Evolutionary conservation across 2,888 invertebrate species (phyloP), one percentile per base, ranked within the genome.

Genomic region (Pachycephus smyrnensis): DNA sequence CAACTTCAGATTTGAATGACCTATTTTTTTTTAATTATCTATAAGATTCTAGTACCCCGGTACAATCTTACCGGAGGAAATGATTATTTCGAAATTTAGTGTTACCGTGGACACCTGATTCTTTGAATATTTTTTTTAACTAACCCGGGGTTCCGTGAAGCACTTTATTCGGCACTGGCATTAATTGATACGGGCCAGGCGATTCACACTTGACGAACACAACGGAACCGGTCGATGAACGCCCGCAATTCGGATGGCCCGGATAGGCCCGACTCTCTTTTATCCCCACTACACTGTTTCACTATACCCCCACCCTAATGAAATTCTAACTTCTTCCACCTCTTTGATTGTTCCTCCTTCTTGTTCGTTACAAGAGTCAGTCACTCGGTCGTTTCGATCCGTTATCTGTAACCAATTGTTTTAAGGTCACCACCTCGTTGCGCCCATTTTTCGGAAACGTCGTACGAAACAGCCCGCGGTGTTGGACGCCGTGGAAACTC

Each of bases 101-200:
- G 12, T 3, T 71, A 32, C 11, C 31, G 4, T 9, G 55, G 23
- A 55, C 0, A 55, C 23, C 2, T 0, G 1, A 55, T 55, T 55
- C 11, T 6, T 71, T 30, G 3, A 23, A 71, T 71, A 11, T 4
- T 71, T 3, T 71, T 15, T 11, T 9, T 11, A 3, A 71, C 33
- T 71, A 3, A 71, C 55, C 55, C 9, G 9, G 2, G 9, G 0
- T 55, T 23, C 23, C 55, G 23, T 55, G 0, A 55, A 4, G 55
- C 55, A 9, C 55, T 55, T 23, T 6, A 55, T 55, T 23, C 6
- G 40, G 9, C 1, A 55, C 55, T 23, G 23, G 23, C 55, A 0
- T 31, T 71, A 31, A 71, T 82, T 83, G 80, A 77, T 81, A 80
- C 75, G 76, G 83, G 77, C 78, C 79, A 80, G 78, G 75, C 76